Evolutionary conservation across 2,113 vertebrate genomes (phyloP).

Genomic region (Corythornis cristatus): DNA sequence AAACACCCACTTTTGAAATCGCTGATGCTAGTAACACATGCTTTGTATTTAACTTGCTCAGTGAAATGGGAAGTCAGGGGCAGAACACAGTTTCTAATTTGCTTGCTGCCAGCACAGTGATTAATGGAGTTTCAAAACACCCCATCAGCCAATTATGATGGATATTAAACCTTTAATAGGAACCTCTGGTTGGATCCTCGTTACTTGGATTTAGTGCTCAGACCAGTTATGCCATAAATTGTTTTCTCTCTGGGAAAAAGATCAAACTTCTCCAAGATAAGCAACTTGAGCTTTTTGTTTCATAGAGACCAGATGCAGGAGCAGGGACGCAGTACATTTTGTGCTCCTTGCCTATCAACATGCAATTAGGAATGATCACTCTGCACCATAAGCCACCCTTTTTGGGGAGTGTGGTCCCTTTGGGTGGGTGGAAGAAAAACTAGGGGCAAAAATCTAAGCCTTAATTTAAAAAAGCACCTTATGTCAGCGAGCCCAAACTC

Average conservation of each 20-base stretch:
- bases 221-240: slow-evolving; percentile 35
- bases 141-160: slow-evolving; percentile 42
- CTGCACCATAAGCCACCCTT: not conserved
- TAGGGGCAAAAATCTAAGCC: not conserved
- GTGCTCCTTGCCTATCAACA: not conserved
- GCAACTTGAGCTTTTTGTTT: not conserved
- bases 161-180: slow-evolving; percentile 41
- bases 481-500: accelerated
- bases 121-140: slow-evolving; percentile 48
- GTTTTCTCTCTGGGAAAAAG: slow-evolving; percentile 27
- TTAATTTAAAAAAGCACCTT: not conserved
- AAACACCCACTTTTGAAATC: slow-evolving; percentile 61
- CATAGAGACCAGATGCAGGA: not conserved
- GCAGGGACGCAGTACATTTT: not conserved
- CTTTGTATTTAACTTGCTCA: slow-evolving; percentile 4
- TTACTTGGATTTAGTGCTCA: slow-evolving; percentile 4
- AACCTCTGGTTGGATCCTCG: slow-evolving; percentile 14
- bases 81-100: slow-evolving; percentile 19
- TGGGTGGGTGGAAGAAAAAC: not conserved
- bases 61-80: not conserved
- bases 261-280: slow-evolving; percentile 30
- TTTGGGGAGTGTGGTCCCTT: not conserved
- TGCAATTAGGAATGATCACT: not conserved
- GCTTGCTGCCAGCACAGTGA: slow-evolving; percentile 22
- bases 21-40: slow-evolving; percentile 16